These are phyloP conservation scores for Varanus komodoensis DNA, from an alignment of 2,113 vertebrate genomes.

Conservation along the genomic window DNA sequence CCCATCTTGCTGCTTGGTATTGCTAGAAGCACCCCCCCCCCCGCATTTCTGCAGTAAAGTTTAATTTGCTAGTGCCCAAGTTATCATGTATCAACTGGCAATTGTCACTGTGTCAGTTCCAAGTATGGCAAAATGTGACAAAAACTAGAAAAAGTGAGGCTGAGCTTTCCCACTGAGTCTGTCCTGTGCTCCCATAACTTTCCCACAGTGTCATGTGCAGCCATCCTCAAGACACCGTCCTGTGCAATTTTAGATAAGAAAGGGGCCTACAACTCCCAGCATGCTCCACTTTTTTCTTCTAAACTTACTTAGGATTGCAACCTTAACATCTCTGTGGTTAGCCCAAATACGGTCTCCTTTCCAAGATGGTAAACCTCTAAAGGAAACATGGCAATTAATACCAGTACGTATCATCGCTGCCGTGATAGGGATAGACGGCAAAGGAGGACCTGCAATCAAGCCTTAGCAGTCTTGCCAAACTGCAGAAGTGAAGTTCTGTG, in stretches of 20 bases:
- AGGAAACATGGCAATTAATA: neutral
- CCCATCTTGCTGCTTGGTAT: neutral
- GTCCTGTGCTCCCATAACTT: neutral
- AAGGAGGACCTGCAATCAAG: neutral
- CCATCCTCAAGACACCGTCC: neutral
- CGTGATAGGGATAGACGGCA: neutral
- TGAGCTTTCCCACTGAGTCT: neutral
- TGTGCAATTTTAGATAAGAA: too few species aligned
- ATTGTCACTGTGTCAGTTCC: neutral
- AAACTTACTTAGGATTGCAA: too few species aligned
- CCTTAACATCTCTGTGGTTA: neutral
- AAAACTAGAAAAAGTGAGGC: neutral
- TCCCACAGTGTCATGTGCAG: neutral
- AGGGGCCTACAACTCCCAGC: too few species aligned
- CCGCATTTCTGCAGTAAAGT: neutral
- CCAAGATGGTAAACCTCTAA: neutral
- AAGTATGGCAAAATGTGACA: neutral
- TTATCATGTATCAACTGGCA: neutral
- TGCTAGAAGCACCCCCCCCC: neutral
- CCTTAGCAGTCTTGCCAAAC: neutral
- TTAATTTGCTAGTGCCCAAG: neutral
- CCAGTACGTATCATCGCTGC: neutral
- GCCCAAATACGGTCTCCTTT: neutral
- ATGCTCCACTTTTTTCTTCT: too few species aligned
- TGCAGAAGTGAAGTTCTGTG: neutral